phyloP scores from a whole-genome alignment of 1,140 invertebrate genomes.

The Lordiphosa mommai region DNA sequence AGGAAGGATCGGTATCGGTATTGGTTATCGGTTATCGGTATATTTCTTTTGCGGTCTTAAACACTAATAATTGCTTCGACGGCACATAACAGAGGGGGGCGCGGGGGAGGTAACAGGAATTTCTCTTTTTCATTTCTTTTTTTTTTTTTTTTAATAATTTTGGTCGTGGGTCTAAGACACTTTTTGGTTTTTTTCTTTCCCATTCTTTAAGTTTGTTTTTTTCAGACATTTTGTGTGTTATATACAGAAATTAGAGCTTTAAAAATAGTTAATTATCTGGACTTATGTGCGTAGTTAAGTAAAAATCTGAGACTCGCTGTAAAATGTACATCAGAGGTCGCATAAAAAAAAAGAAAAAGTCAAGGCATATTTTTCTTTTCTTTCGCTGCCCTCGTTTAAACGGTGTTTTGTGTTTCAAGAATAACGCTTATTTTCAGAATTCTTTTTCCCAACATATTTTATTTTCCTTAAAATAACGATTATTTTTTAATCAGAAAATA shows the following conservation, averaged over 20 bases:
- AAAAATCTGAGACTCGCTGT: conserved; percentile 74
- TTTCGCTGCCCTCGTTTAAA: too few relatives aligned
- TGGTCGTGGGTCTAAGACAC: conserved; percentile 77
- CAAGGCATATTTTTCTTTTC: too few relatives aligned
- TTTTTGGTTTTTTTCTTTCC: conserved; percentile 54
- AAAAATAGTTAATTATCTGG: conserved; percentile 45
- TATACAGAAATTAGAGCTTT: conserved; percentile 62
- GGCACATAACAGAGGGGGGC: conserved; percentile 27
- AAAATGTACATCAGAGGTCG: conserved; percentile 40
- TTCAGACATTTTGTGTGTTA: conserved; percentile 28
- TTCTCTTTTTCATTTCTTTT: conserved; percentile 1
- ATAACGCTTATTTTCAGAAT: too few relatives aligned
- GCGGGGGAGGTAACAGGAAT: conserved; percentile 2
- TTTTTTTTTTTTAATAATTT: conserved; percentile 45
- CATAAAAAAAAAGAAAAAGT: too few relatives aligned
- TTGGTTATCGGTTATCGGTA: conserved; percentile 20
- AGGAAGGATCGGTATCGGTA: conserved; percentile 28
- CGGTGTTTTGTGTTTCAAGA: too few relatives aligned
- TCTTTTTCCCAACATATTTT: too few relatives aligned
- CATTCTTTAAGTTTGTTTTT: conserved; percentile 11
- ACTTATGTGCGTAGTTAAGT: conserved; percentile 76
- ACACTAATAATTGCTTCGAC: conserved; percentile 71
- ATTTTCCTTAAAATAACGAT: too few relatives aligned
- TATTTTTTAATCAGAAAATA: too few relatives aligned
- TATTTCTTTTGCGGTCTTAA: conserved; percentile 38